Base-by-base conservation (phyloP, 2,113 vertebrate species). In the Synodontis membranacea region DNA sequence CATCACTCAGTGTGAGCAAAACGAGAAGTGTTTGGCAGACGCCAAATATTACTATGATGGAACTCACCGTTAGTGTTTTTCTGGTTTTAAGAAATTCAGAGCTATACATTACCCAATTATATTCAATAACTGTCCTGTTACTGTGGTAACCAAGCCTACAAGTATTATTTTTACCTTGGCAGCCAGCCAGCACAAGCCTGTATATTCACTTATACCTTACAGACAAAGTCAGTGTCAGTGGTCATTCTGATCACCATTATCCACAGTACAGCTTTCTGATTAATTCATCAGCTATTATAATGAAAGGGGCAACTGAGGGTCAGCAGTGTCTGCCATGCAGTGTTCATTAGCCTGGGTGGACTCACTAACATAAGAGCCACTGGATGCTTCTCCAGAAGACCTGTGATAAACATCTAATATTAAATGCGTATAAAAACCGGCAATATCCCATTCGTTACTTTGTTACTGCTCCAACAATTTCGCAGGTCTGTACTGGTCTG, bases 91-190 rank as follows among this genome's bases (percentile, higher is more conserved):
- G 48, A 84, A 82, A 88, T 46, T 58, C 60, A 89, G 86, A 87
- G 23, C 86, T 86, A 83, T 87, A 64, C 80, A 84, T 84, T 84
- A 37, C 64, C 72, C 52, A 79, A 83, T 87, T 82, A 85, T 86
- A 78, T 83, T 84, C 52, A 68, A 87, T 85, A 80, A 88, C 84
- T 87, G 75, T 52, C 50, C n/a, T 80, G 89, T 88, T 88, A 87
- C 72, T 88, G 85, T 83, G 74, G 85, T 86, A 86, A 90, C 87
- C 60, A 76, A 58, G 66, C 86, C 54, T 80, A 86, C 84, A 74
- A 68, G 82, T 85, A 48, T 25, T 44, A 37, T 83, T 85, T 83
- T 85, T 80, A 64, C 56, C 60, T 85, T 70, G 79, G 82, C 79
- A 80, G 83, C 70, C 70, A 83, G 60, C 79, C 88, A 85, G 39